Evolutionary conservation across 2,888 invertebrate genomes (phyloP).

Genomic region (Lampropteryx suffumata): DNA sequence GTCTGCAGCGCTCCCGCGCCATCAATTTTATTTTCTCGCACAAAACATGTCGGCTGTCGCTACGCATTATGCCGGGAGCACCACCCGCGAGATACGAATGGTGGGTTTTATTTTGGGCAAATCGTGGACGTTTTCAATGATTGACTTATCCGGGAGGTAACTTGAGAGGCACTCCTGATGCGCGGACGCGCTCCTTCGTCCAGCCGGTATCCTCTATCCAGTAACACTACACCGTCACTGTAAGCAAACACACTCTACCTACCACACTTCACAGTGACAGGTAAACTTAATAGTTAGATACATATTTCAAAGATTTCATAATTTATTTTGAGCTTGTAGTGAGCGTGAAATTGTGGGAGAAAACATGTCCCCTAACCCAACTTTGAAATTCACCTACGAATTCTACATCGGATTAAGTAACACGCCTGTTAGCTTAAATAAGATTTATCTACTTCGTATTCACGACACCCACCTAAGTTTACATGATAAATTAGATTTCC

Average conservation of each 20-base stretch:
- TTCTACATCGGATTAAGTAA: slow-evolving; percentile 31
- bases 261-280: slow-evolving; percentile 61
- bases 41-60: slow-evolving; percentile 82
- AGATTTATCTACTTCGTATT: slow-evolving; percentile 23
- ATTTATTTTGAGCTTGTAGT: slow-evolving; percentile 30
- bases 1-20: slow-evolving; percentile 72
- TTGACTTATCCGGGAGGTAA: slow-evolving; percentile 83
- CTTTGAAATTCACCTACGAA: slow-evolving; percentile 30
- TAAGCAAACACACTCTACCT: slow-evolving; percentile 53
- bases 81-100: slow-evolving; percentile 77
- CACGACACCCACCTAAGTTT: slow-evolving; percentile 16
- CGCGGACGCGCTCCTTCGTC: slow-evolving; percentile 45
- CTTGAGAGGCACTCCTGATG: slow-evolving; percentile 74
- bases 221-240: slow-evolving; percentile 63
- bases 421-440: slow-evolving; percentile 22
- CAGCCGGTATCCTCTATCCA: slow-evolving; percentile 34
- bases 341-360: slow-evolving; percentile 36
- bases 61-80: slow-evolving; percentile 74
- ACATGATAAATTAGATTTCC: slow-evolving; percentile 21
- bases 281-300: slow-evolving; percentile 54
- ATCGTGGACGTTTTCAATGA: slow-evolving; percentile 78
- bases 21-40: slow-evolving; percentile 82
- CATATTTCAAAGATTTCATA: slow-evolving; percentile 45
- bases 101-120: slow-evolving; percentile 77
- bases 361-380: slow-evolving; percentile 24